Evolutionary conservation across 2,888 invertebrate species (phyloP).

Genomic region (Lamproptera curius): DNA sequence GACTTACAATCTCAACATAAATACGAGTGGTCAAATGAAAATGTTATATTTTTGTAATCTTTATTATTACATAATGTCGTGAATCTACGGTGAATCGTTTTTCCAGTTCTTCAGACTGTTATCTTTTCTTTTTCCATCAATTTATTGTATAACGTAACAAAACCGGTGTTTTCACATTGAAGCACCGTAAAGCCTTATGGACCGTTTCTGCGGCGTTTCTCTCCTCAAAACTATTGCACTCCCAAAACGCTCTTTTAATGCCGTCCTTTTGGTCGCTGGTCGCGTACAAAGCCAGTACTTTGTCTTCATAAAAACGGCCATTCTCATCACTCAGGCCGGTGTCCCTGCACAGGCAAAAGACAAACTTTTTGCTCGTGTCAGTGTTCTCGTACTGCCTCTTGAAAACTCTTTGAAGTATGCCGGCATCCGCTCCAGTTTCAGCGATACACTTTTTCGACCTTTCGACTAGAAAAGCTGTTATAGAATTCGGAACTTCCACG

Average conservation of each 20-base stretch:
- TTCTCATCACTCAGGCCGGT: conserved; percentile 32
- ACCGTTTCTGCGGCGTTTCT: conserved; percentile 37
- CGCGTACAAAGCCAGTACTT: conserved; percentile 37
- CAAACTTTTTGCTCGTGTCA: conserved; percentile 40
- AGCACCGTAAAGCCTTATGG: conserved; percentile 40
- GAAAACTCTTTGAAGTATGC: conserved; percentile 29
- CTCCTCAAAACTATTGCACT: conserved; percentile 39
- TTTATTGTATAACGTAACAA: too few relatives aligned
- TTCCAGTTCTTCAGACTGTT: too few relatives aligned
- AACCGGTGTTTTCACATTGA: conserved; percentile 32
- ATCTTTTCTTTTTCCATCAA: too few relatives aligned
- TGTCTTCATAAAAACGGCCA: conserved; percentile 45
- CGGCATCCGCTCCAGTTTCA: conserved; percentile 24
- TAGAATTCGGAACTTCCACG: conserved; percentile 13
- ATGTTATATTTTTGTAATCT: too few relatives aligned
- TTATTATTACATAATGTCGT: too few relatives aligned
- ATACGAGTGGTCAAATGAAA: too few relatives aligned
- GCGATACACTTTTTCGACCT: conserved; percentile 28
- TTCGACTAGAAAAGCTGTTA: conserved; percentile 8
- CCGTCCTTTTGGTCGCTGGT: conserved; percentile 32
- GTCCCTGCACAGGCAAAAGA: conserved; percentile 46
- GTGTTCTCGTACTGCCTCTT: conserved; percentile 42
- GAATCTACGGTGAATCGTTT: too few relatives aligned
- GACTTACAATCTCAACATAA: too few relatives aligned
- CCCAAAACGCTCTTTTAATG: conserved; percentile 34